Conservation (phyloP, 2,113 vertebrate genomes). For the Erythrocercus mccallii region DNA sequence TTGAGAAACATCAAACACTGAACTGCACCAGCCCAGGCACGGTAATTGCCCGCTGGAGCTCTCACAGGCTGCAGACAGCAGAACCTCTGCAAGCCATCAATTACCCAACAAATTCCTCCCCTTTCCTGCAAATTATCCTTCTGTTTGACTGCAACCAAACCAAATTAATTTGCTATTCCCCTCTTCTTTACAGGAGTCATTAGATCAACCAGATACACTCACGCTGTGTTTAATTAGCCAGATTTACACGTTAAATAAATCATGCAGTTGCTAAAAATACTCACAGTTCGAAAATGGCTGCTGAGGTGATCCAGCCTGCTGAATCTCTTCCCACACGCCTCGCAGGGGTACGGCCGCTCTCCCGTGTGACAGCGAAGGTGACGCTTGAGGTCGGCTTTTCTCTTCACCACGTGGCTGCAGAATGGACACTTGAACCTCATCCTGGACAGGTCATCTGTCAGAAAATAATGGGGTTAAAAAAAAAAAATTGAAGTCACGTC, state of each 20-base stretch:
- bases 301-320: constrained; percentile 94
- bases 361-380: constrained; percentile 96
- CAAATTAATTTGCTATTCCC: neutral
- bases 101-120: neutral
- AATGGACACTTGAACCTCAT: constrained; percentile 97
- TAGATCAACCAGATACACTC: neutral
- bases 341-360: constrained; percentile 93
- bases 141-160: neutral
- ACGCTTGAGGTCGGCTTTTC: constrained; percentile 95
- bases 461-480: neutral
- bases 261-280: constrained; percentile 22
- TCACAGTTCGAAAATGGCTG: constrained; percentile 94
- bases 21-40: neutral
- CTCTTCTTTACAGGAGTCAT: neutral
- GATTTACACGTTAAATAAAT: neutral
- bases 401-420: constrained; percentile 95
- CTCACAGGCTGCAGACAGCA: neutral
- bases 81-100: neutral
- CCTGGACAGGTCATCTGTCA: constrained; percentile 84
- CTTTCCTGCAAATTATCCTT: neutral
- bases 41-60: neutral
- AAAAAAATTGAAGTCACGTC: neutral
- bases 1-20: neutral
- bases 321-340: constrained; percentile 95
- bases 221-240: neutral